Evolutionary conservation across 2,113 vertebrate species (phyloP).

Genomic region (Aramus guarauna): DNA sequence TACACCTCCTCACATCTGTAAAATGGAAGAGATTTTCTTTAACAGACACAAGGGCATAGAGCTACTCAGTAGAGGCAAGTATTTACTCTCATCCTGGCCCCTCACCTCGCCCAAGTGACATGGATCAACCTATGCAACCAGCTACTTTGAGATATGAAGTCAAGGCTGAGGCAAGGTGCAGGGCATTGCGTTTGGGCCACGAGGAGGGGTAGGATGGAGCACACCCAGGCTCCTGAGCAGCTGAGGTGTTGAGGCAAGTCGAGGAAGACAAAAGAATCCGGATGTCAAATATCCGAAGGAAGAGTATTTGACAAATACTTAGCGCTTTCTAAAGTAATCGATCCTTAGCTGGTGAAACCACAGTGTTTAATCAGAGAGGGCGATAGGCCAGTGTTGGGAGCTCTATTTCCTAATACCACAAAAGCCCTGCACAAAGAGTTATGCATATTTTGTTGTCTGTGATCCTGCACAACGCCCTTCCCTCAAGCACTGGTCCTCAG

Average conservation of each 20-base stretch:
- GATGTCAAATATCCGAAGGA: neutral
- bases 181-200: neutral
- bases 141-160: neutral
- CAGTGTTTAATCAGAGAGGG: neutral
- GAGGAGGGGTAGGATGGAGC: neutral
- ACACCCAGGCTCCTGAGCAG: neutral
- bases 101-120: neutral
- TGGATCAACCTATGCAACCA: neutral
- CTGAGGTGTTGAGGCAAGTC: slow-evolving; percentile 30
- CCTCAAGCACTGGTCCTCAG: neutral
- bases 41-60: neutral
- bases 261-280: neutral
- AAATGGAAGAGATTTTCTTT: neutral
- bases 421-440: neutral
- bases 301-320: slow-evolving; percentile 18
- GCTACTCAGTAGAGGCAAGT: neutral
- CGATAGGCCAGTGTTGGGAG: neutral
- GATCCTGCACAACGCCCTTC: neutral
- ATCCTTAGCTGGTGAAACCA: slow-evolving; percentile 8
- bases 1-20: neutral
- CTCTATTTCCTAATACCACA: neutral
- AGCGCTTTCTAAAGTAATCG: neutral
- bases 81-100: neutral
- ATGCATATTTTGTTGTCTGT: neutral
- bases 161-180: neutral